Evolutionary conservation across 2,797 vertebrate genomes (phyloP).

Genomic region (Dipus sagitta): DNA sequence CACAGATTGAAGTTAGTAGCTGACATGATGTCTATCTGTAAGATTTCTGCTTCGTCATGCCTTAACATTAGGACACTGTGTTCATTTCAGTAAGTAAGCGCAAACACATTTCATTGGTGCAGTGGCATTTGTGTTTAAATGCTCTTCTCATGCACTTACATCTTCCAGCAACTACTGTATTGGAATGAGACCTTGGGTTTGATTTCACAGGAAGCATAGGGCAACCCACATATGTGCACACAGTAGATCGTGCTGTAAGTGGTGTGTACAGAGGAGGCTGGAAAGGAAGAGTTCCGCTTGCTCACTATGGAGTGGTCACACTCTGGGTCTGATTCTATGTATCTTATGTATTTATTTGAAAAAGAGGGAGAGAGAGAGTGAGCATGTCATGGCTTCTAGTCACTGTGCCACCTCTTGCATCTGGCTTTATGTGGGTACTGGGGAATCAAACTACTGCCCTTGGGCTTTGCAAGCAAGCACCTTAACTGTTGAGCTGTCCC

Average conservation of each 20-base stretch:
- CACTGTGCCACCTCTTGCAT: too few species aligned
- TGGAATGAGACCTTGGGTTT: conserved; percentile 37
- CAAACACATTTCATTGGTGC: neutral
- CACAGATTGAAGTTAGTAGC: conserved; percentile 62
- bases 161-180: conserved; percentile 35
- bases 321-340: too few species aligned
- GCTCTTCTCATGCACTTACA: neutral
- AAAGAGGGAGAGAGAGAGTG: too few species aligned
- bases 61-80: neutral
- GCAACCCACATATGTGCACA: neutral
- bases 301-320: neutral
- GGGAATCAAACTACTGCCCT: too few species aligned
- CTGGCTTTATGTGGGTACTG: too few species aligned
- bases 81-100: conserved; percentile 38
- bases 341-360: too few species aligned
- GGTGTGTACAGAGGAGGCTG: neutral
- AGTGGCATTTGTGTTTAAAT: neutral
- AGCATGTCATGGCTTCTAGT: too few species aligned
- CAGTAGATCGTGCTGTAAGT: neutral
- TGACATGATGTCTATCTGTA: conserved; percentile 69
- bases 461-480: too few species aligned
- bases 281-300: neutral
- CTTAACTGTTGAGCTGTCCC: too few species aligned
- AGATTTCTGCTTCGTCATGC: conserved; percentile 68
- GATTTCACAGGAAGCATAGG: conserved; percentile 33